These are phyloP conservation scores for Coturnix japonica DNA, from an alignment of 2,113 vertebrate genomes.

Conservation along the genomic window DNA sequence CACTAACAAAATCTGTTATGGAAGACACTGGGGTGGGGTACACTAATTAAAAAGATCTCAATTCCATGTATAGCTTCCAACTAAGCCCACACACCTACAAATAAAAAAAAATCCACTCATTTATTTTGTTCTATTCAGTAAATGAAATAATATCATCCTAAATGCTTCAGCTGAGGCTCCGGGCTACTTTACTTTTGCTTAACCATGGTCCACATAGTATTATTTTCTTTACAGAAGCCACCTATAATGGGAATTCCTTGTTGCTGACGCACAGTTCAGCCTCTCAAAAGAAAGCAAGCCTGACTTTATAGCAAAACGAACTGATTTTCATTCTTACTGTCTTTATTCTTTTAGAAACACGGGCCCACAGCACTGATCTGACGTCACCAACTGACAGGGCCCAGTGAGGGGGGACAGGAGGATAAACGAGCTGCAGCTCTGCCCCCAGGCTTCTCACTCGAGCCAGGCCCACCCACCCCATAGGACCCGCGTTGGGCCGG, in stretches of 20 bases:
- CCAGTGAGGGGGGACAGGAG: rapidly evolving
- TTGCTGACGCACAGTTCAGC: background rate
- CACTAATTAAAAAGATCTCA: background rate
- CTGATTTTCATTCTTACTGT: rapidly evolving
- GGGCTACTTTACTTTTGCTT: background rate
- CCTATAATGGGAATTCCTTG: background rate
- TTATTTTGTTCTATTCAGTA: background rate
- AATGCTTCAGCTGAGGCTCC: background rate
- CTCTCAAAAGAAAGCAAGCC: background rate
- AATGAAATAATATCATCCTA: background rate
- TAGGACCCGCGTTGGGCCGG: background rate
- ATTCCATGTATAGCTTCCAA: background rate
- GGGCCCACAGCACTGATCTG: background rate
- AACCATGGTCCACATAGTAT: rapidly evolving
- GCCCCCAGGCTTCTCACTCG: background rate
- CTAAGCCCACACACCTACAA: background rate
- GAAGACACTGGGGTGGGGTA: rapidly evolving
- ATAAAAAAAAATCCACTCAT: background rate
- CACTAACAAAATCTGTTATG: background rate
- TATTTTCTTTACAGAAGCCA: background rate
- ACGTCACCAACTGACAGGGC: background rate
- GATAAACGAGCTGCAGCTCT: background rate
- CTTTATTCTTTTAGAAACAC: background rate
- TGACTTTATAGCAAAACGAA: background rate
- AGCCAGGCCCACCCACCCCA: background rate